These are phyloP conservation scores for Sitobion miscanthi DNA, from an alignment of 1,140 invertebrate species.

Conservation along the genomic window DNA sequence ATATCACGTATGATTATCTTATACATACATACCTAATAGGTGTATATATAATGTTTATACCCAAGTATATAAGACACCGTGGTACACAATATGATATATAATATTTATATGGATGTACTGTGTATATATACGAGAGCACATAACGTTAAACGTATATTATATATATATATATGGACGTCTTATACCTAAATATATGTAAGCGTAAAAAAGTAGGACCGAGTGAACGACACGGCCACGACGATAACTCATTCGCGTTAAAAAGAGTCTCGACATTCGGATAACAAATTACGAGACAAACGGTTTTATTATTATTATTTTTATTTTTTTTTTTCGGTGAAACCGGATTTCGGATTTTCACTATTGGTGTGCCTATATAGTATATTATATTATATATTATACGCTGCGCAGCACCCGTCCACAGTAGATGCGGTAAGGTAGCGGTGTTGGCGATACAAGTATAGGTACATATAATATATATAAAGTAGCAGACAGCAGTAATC, in stretches of 20 bases:
- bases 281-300: slow-evolving; percentile 26
- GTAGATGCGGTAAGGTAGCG: background rate
- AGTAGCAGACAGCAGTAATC: slow-evolving; percentile 12
- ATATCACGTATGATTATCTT: background rate
- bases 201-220: background rate
- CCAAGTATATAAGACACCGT: background rate
- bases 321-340: background rate
- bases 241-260: slow-evolving; percentile 20
- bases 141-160: background rate
- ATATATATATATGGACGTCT: background rate
- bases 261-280: background rate
- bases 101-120: too few relatives aligned
- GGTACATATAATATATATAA: background rate
- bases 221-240: slow-evolving; percentile 16
- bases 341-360: slow-evolving; percentile 19
- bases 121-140: too few relatives aligned
- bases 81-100: background rate
- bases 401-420: background rate
- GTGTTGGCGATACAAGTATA: background rate
- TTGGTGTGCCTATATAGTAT: background rate
- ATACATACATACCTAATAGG: background rate
- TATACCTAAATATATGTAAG: background rate
- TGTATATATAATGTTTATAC: background rate
- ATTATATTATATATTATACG: background rate
- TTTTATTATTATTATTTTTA: slow-evolving; percentile 2